phyloP scores from a whole-genome alignment of 2,113 vertebrate genomes.

The Labrus mixtus region DNA sequence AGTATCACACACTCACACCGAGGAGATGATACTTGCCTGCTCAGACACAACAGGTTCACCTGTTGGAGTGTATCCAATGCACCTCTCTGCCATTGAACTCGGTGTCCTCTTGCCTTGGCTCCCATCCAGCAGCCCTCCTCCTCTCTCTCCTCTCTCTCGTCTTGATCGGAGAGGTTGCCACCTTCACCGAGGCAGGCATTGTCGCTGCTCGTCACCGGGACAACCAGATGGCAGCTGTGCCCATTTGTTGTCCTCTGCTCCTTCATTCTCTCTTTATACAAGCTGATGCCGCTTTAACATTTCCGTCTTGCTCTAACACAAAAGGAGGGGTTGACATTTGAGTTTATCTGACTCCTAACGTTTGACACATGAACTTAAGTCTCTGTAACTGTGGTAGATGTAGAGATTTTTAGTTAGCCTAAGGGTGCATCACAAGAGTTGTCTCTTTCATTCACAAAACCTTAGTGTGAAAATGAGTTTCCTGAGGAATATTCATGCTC shows the following conservation, averaged over 20 bases:
- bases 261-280: constrained; percentile 1
- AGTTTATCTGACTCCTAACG: not conserved
- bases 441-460: constrained; percentile 15
- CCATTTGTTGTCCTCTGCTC: constrained; percentile 18
- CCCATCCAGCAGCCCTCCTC: constrained; percentile 24
- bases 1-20: constrained; percentile 23
- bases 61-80: constrained; percentile 38
- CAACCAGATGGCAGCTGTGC: constrained; percentile 57
- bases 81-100: constrained; percentile 53
- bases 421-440: not conserved
- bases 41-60: constrained; percentile 49
- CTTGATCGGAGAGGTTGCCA: constrained; percentile 2
- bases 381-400: not conserved
- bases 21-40: constrained; percentile 14
- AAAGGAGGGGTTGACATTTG: not conserved
- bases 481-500: not conserved
- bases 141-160: constrained; percentile 5
- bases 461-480: not conserved
- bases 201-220: constrained; percentile 37
- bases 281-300: constrained; percentile 1
- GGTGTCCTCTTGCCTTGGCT: constrained; percentile 54
- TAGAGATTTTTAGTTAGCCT: not conserved
- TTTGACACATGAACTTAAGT: not conserved
- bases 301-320: not conserved
- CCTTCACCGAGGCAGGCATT: constrained; percentile 17